Evolutionary conservation across 2,113 vertebrate genomes (phyloP).

Genomic region (Microtus richardsoni): DNA sequence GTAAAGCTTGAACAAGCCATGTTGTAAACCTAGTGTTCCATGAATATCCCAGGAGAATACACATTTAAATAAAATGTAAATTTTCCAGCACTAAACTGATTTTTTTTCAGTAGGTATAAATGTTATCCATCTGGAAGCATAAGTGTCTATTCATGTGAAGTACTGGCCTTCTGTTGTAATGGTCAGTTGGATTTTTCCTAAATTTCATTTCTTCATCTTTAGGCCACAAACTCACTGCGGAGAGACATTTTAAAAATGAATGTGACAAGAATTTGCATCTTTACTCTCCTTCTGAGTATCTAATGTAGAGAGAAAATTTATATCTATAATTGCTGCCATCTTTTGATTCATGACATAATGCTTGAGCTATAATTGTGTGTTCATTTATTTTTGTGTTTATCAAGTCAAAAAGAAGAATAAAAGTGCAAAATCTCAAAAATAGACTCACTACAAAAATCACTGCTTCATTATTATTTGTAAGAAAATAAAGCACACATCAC

Average conservation of each 20-base stretch:
- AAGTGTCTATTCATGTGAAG: slow-evolving; percentile 66
- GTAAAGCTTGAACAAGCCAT: slow-evolving; percentile 66
- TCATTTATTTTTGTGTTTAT: slow-evolving; percentile 30
- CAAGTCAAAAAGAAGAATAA: slow-evolving; percentile 6
- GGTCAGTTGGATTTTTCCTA: background rate
- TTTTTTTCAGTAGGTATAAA: slow-evolving; percentile 19
- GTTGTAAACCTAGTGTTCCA: background rate
- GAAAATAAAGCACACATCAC: background rate
- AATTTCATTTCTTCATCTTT: background rate
- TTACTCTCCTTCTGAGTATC: too few species aligned
- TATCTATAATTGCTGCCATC: background rate
- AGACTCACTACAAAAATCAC: background rate
- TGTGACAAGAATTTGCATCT: too few species aligned
- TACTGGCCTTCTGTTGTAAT: slow-evolving; percentile 15
- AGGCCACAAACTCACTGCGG: slow-evolving; percentile 40
- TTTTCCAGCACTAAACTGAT: slow-evolving; percentile 50
- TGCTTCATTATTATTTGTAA: background rate
- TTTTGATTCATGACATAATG: slow-evolving; percentile 56
- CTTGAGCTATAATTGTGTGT: background rate
- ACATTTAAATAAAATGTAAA: slow-evolving; percentile 58
- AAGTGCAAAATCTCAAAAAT: slow-evolving; percentile 50
- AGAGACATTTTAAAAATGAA: slow-evolving; percentile 4
- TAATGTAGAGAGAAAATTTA: slow-evolving; percentile 23
- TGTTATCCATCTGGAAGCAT: slow-evolving; percentile 13
- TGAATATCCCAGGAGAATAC: slow-evolving; percentile 43